phyloP scores from a whole-genome alignment of 2,888 invertebrate genomes.

The Megaustenia siamemsis region DNA sequence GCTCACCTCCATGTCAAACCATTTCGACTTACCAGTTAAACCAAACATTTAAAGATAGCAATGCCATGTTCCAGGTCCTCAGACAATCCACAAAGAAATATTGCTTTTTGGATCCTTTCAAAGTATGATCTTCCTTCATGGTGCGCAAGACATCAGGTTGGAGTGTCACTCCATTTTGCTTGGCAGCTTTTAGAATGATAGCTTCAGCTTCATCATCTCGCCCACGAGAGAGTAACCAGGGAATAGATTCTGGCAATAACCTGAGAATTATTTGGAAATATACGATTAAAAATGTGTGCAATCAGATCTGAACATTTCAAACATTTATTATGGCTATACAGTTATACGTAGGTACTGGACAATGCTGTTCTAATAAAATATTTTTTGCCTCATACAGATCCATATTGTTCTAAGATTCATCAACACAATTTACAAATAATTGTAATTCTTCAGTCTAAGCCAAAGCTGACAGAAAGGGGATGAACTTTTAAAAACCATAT shows the following conservation, averaged over 20 bases:
- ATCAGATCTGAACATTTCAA: not conserved
- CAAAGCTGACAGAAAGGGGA: no score
- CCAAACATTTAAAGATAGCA: constrained; percentile 63
- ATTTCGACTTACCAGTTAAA: constrained; percentile 63
- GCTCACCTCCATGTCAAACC: no score
- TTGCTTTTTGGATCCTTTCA: constrained; percentile 35
- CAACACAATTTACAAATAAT: no score
- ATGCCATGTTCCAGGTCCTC: constrained; percentile 57
- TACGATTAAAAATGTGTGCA: not conserved
- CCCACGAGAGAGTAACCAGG: constrained; percentile 93
- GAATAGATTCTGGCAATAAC: constrained; percentile 90
- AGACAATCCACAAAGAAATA: constrained; percentile 58
- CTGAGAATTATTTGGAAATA: no score
- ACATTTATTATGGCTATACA: not conserved
- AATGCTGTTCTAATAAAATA: no score
- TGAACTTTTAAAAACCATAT: no score
- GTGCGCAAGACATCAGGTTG: constrained; percentile 48
- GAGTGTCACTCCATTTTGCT: constrained; percentile 84
- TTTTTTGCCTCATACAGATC: no score
- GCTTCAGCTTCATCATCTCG: constrained; percentile 89
- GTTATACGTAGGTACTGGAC: no score
- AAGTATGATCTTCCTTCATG: constrained; percentile 47
- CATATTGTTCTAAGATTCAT: no score
- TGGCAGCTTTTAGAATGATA: constrained; percentile 88
- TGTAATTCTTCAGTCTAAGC: no score